Evolutionary conservation across 1,140 invertebrate genomes (phyloP).

Genomic region (Conus ventricosus): DNA sequence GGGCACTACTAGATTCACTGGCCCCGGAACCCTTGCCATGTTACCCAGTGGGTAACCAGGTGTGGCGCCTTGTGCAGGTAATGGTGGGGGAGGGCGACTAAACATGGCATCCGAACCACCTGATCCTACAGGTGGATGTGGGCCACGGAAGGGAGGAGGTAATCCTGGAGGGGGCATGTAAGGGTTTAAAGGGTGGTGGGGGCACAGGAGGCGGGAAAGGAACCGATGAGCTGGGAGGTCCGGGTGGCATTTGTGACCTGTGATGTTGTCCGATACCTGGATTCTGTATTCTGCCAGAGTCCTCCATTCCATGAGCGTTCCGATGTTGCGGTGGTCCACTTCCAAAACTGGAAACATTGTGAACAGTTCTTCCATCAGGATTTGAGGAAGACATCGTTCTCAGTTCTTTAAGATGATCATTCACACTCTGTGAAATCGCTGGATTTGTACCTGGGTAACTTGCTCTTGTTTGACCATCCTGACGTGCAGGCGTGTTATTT

Average conservation of each 20-base stretch:
- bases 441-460: background rate
- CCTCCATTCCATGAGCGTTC: background rate
- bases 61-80: background rate
- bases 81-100: conserved; percentile 9
- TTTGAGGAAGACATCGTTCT: background rate
- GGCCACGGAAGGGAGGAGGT: background rate
- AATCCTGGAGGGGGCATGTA: background rate
- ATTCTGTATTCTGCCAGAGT: background rate
- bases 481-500: too few relatives aligned
- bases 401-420: background rate
- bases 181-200: background rate
- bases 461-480: too few relatives aligned
- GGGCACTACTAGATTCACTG: background rate
- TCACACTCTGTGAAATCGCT: background rate
- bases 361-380: background rate
- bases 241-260: background rate
- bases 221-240: background rate
- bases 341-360: background rate
- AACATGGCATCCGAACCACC: background rate
- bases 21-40: background rate
- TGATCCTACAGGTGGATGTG: background rate
- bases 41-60: background rate
- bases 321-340: background rate
- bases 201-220: background rate
- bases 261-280: background rate